Conservation (phyloP, 2,888 invertebrate genomes). For the Physocephala rufipes region DNA sequence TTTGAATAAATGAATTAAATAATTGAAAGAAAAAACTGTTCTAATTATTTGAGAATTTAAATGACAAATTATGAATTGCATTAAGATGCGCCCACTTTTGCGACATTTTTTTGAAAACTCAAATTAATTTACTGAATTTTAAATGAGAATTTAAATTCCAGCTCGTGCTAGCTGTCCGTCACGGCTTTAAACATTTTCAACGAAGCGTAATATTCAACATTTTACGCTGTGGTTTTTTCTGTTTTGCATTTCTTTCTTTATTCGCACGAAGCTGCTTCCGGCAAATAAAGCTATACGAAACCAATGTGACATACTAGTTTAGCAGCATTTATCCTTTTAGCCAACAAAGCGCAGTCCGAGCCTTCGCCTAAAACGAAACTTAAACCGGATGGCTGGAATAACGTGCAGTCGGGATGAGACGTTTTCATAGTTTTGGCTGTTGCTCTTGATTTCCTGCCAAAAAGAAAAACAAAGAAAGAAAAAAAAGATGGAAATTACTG, state of each 20-base stretch:
- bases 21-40: not conserved
- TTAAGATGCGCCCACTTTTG: not conserved
- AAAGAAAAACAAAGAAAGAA: not conserved
- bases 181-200: not conserved
- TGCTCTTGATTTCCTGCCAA: not conserved
- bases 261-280: constrained; percentile 14
- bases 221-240: constrained; percentile 19
- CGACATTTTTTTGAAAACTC: not conserved
- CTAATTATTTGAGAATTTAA: not conserved
- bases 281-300: constrained; percentile 41
- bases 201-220: not conserved
- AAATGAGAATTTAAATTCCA: not conserved
- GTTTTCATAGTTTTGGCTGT: not conserved
- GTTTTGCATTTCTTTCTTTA: constrained; percentile 17
- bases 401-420: not conserved
- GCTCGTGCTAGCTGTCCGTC: not conserved
- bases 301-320: constrained; percentile 43
- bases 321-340: constrained; percentile 36
- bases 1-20: not conserved
- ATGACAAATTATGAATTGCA: not conserved
- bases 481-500: constrained; percentile 13
- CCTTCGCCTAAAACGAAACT: not conserved
- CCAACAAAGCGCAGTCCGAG: not conserved
- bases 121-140: not conserved
- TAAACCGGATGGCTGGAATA: not conserved